Base-by-base conservation (phyloP, 2,113 vertebrate species). In the Jacana jacana region DNA sequence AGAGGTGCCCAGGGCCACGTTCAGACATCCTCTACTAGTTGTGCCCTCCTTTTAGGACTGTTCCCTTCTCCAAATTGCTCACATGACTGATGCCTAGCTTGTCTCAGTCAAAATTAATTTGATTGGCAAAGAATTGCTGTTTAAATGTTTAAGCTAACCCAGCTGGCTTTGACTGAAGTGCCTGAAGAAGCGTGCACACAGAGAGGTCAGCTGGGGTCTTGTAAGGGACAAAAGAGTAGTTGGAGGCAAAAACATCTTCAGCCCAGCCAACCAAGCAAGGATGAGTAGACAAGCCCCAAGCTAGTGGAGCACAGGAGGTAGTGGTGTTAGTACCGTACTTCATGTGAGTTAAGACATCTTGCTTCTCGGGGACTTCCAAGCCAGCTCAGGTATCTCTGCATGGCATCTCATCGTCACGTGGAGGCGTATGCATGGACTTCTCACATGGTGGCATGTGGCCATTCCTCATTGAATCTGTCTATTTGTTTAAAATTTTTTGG, bases 351-450 rank as follows among this genome's bases (percentile, higher is more conserved):
- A 16, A 78, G 72, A 42, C 58, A 6, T 72, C 66, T 91, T 81
- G 68, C 94, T 93, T 9, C 88, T 81, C 88, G 73, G 92, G 75
- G 90, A 58, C 78, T 91, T 65, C 81, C 88, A 86, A 28, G 68
- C 71, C 95, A 92, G 92, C 88, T 88, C 95, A 93, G 95, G 86
- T 89, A 79, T 81, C 94, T 93, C 71, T 95, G 95, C 91, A 81
- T 95, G 92, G 31, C 51, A 39, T 55, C 68, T 81, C 77, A 13
- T 54, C 2, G 4, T 83, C 88, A 42, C 83, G 13, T 9, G 5
- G 31, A 86, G 83, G 23, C 4, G 0, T 75, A 19, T 94, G 95
- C 95, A 81, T 86, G 88, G 57, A 57, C 64, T 86, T 69, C 48
- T 64, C 63, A 22, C 13, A 0, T 35, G 4, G 33, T 3, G 14